Evolutionary conservation across 92 coral and sea anemone genomes (phyloP), one percentile per base, ranked within the genome.

Genomic region (Porites rus): DNA sequence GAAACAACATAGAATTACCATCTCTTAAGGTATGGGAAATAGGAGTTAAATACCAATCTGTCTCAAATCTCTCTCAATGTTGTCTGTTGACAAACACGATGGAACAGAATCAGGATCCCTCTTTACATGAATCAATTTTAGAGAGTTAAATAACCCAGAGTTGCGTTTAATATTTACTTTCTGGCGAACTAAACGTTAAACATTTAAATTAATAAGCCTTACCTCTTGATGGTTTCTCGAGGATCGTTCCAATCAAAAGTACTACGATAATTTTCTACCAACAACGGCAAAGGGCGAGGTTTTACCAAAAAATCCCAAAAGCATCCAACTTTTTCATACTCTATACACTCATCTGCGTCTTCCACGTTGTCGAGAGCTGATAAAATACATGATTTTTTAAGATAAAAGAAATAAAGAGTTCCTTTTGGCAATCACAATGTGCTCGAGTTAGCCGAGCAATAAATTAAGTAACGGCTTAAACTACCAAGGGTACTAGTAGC

Each of bases 291-390:
- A 13, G 87, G 87, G 64, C 87, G 87, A 1, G 64, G 80, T 1
- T 13, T 13, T 16, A 10, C 61, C 51, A 38, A 46, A 17, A 50
- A 13, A 52, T 83, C 87, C 1, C 1, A 38, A 10, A 46, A 83
- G 62, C 87, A 83, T 8, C 87, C 87, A 8, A 63, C 51, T 83
- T 74, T 83, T 68, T 72, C 54, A n/a, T 74, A 83, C 25, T 83
- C 87, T 46, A 73, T 28, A 9, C 87, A 83, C 4, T 66, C 31
- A 2, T 16, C 1, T 7, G 20, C 24, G 51, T 9, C 77, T 25
- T 46, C 43, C 22, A 46, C 69, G 7, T 61, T 50, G 18, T 10
- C 8, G 46, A 6, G 10, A 10, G 72, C 8, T 19, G 11, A 13
- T 22, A 67, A 10, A 17, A 62, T 62, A 62, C 13, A 59, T 59